Conservation (phyloP, 1,140 invertebrate genomes). For the Potamilus streckersoni region DNA sequence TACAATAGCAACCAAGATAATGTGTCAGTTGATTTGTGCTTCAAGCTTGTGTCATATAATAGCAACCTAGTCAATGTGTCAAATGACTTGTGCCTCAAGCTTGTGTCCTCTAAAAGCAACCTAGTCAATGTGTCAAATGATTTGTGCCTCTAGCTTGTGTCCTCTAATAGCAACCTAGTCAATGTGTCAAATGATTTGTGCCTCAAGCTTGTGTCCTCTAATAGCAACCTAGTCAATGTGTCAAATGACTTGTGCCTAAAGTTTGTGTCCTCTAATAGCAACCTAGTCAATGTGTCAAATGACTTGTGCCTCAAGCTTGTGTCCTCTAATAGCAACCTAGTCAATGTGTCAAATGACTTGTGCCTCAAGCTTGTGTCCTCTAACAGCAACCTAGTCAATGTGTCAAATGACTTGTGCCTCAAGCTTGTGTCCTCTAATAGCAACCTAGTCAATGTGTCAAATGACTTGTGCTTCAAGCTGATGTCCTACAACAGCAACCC, state of each 20-base stretch:
- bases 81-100: neutral
- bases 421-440: slow-evolving; percentile 16
- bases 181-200: slow-evolving; percentile 2
- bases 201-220: slow-evolving; percentile 23
- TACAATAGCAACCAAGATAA: too few species aligned
- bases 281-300: too few species aligned
- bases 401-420: neutral
- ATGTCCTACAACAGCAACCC: slow-evolving; percentile 3
- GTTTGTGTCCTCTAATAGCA: too few species aligned
- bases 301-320: slow-evolving; percentile 21
- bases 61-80: neutral
- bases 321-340: slow-evolving; percentile 1
- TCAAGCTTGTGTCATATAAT: slow-evolving; percentile 23
- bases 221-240: neutral
- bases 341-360: neutral
- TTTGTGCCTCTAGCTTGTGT: slow-evolving; percentile 24
- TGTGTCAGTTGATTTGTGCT: slow-evolving; percentile 5
- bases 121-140: too few species aligned
- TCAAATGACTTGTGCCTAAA: neutral
- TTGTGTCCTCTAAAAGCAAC: too few species aligned
- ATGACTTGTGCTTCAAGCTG: slow-evolving; percentile 16
- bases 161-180: neutral
- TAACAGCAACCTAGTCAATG: neutral
- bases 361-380: slow-evolving; percentile 24
- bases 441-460: too few species aligned